Percentiles rank a stretch among this genome's conserved stretches.
Conservation (phyloP, 2,888 invertebrate genomes). For the Ctenicera cuprea region DNA sequence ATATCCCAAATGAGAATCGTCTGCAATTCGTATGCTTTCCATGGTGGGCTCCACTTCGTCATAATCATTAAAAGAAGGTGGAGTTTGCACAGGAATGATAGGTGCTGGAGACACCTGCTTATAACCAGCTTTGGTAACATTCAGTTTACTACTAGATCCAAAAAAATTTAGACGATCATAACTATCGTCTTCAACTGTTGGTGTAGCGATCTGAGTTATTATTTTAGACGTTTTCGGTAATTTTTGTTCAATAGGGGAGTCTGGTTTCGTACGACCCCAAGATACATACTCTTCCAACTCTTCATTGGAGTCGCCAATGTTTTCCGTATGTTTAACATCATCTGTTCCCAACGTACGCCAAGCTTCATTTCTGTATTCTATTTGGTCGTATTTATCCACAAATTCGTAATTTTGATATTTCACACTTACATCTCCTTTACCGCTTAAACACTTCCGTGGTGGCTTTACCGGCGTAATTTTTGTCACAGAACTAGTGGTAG, state of each 20-base stretch:
- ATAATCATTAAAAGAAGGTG: conserved; percentile 80
- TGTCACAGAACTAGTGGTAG: conserved; percentile 34
- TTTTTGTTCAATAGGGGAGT: conserved; percentile 64
- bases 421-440: conserved; percentile 52
- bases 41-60: conserved; percentile 81
- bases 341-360: conserved; percentile 88
- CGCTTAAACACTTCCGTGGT: conserved; percentile 54
- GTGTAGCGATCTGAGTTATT: conserved; percentile 70
- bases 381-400: conserved; percentile 82
- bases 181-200: conserved; percentile 72
- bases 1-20: conserved; percentile 88
- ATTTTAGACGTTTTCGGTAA: conserved; percentile 75
- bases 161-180: conserved; percentile 90
- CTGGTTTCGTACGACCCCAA: conserved; percentile 68
- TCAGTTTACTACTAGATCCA: conserved; percentile 82
- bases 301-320: conserved; percentile 66
- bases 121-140: conserved; percentile 80
- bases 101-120: conserved; percentile 80
- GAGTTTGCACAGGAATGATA: conserved; percentile 58
- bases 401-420: conserved; percentile 73
- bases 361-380: conserved; percentile 86
- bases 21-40: conserved; percentile 83
- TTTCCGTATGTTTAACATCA: conserved; percentile 83
- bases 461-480: conserved; percentile 67
- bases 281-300: conserved; percentile 70